Evolutionary conservation across 2,797 vertebrate genomes (phyloP).

Genomic region (Gymnothorax javanicus): DNA sequence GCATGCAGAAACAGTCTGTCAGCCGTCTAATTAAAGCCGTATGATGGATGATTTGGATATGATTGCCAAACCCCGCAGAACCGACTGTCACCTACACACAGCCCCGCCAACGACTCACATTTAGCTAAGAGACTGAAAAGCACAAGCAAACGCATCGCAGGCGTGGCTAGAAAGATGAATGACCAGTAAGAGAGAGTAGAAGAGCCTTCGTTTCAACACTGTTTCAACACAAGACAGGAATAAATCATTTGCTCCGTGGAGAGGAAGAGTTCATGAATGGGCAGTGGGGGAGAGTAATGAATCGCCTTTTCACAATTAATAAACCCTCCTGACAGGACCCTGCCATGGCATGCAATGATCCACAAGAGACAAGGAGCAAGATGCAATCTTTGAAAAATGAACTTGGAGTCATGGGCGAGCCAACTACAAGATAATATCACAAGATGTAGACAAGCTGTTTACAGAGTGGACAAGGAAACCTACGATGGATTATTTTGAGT

Average conservation of each 20-base stretch:
- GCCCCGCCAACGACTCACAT: not conserved
- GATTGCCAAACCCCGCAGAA: conserved; percentile 11
- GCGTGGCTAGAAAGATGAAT: conserved; percentile 38
- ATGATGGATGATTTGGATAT: conserved; percentile 26
- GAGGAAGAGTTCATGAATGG: not conserved
- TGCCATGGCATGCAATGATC: not conserved
- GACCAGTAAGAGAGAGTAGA: conserved; percentile 28
- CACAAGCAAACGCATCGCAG: not conserved
- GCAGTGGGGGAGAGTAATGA: not conserved
- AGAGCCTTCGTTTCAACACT: conserved; percentile 36
- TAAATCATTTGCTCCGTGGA: conserved; percentile 38
- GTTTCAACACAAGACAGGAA: conserved; percentile 38
- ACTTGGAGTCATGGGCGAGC: not conserved
- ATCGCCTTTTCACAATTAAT: conserved; percentile 15
- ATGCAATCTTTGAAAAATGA: not conserved
- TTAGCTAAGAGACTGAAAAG: not conserved
- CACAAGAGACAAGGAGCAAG: not conserved
- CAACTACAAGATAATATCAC: not conserved
- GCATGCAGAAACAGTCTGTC: not conserved
- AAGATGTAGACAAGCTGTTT: not conserved
- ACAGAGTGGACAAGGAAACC: not conserved
- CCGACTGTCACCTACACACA: not conserved
- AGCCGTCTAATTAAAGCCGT: conserved; percentile 8
- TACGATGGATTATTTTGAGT: not conserved
- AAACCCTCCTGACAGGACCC: not conserved